Evolutionary conservation across 2,113 vertebrate species (phyloP).

Genomic region (Setophaga kirtlandii): DNA sequence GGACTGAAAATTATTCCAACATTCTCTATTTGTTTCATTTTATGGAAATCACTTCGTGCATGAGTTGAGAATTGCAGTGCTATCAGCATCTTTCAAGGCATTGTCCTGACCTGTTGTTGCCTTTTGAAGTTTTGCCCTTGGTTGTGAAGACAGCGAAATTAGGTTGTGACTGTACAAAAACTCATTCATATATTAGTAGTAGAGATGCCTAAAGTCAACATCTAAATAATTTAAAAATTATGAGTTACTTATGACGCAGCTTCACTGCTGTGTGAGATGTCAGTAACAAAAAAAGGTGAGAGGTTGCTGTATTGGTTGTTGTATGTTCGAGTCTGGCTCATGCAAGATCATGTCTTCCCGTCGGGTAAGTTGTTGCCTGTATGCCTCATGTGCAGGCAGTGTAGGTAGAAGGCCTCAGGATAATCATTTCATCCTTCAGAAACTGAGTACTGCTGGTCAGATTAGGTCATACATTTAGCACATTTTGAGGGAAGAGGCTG

Average conservation of each 20-base stretch:
- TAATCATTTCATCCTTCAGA: not conserved
- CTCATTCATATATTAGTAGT: not conserved
- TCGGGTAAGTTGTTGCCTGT: not conserved
- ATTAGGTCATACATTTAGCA: not conserved
- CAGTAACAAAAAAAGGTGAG: not conserved
- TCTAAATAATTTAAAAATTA: not conserved
- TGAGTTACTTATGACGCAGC: not conserved
- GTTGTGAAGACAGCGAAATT: not conserved
- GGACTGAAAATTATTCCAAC: not conserved
- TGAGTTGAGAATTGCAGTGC: not conserved
- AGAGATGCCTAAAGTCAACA: not conserved
- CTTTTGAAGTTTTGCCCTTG: not conserved
- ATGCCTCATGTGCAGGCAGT: not conserved
- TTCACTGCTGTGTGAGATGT: not conserved
- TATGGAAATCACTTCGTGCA: not conserved
- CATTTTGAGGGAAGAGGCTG: not conserved
- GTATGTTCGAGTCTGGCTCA: not conserved
- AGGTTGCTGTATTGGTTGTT: not conserved
- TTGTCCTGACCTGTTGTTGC: not conserved
- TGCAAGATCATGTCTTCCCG: not conserved
- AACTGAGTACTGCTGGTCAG: not conserved
- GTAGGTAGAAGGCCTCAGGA: not conserved
- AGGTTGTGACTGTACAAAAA: not conserved
- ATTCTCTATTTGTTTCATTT: not conserved
- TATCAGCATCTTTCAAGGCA: not conserved